Base-by-base conservation (phyloP, 2,797 vertebrate genomes). In the Halcyon chelicuti region DNA sequence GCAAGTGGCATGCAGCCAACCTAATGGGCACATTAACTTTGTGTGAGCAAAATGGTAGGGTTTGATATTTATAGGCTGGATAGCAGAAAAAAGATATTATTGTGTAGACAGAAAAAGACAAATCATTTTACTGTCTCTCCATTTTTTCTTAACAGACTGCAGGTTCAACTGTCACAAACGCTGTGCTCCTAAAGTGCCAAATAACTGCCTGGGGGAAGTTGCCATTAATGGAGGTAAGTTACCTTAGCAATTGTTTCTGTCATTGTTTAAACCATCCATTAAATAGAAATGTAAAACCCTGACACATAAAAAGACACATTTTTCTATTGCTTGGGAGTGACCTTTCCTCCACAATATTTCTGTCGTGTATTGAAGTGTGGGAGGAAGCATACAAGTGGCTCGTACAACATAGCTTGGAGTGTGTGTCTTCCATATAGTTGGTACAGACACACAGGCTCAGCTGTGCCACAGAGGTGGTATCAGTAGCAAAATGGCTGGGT, bases 131-230 rank as follows among this genome's bases (percentile, higher is more conserved):
- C 55, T 14, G 11, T 47, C 10, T 91, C 33, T 12, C 17, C 86
- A 95, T 80, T 28, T 92, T 82, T 65, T 70, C 12, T 77, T 60
- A 85, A 51, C 96, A 99, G 99, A 99, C 96, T 99, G 99, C 97
- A 99, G 98, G 94, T 99, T 99, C 97, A 99, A 99, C 96, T 99
- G 99, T 96, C 99, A 99, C 91, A 99, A 99, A 97, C 99, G 99
- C 81, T 99, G 99, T 97, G 99, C 99, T 67, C 96, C 99, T 4
- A 99, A 99, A 98, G 99, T 99, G 91, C 99, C 99, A 83, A 99
- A 99, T 98, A 99, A 99, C 98, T 99, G 99, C 94, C 98, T 99
- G 63, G 99, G 99, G 51, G 99, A 99, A 97, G 99, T 99, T 93
- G 98, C 98, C 90, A 98, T 98, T 96, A 99, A 99, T 40, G 99